Evolutionary conservation across 2,113 vertebrate genomes (phyloP).

Genomic region (Oryzias celebensis): DNA sequence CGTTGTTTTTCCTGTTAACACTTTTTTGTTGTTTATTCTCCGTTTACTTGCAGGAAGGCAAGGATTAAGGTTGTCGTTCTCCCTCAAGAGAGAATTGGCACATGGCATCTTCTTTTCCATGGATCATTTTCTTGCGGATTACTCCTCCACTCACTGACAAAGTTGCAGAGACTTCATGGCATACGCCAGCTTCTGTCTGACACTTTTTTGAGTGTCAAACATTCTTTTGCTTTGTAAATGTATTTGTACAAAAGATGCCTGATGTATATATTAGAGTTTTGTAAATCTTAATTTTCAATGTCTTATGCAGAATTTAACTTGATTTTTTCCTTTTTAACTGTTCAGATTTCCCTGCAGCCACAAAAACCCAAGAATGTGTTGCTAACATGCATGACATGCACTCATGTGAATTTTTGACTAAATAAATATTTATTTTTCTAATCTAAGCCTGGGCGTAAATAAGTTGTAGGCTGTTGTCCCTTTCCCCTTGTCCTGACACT

Average conservation of each 20-base stretch:
- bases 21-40: constrained; percentile 25
- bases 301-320: constrained; percentile 31
- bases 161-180: constrained; percentile 31
- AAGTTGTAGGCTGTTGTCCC: no score
- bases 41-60: constrained; percentile 52
- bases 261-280: constrained; percentile 40
- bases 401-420: constrained; percentile 48
- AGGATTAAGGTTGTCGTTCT: constrained; percentile 18
- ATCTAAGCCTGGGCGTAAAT: constrained; percentile 41
- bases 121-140: constrained; percentile 25
- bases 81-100: constrained; percentile 20
- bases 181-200: constrained; percentile 18
- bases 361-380: constrained; percentile 17
- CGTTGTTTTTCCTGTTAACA: constrained; percentile 16
- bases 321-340: constrained; percentile 20
- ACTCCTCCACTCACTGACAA: constrained; percentile 21
- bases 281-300: constrained; percentile 25
- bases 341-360: constrained; percentile 30
- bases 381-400: constrained; percentile 49
- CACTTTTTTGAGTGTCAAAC: constrained; percentile 30
- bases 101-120: constrained; percentile 28
- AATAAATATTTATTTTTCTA: constrained; percentile 74
- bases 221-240: constrained; percentile 45
- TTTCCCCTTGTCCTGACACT: no score
- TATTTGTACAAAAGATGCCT: constrained; percentile 37